phyloP scores from a whole-genome alignment of 2,888 invertebrate genomes.

The Magallana nippona region DNA sequence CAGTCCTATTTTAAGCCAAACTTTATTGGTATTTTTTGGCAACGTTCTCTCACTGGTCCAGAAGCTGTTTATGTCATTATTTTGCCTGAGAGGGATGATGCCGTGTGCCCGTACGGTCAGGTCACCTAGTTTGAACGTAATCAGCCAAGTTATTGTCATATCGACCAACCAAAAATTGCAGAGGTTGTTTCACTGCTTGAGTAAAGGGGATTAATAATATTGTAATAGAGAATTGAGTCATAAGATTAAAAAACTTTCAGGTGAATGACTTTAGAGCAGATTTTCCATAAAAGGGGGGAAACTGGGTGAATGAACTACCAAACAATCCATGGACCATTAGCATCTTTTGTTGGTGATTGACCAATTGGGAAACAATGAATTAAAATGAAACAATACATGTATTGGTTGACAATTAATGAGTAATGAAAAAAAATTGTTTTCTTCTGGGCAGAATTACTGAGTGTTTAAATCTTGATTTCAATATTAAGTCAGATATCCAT shows the following conservation, averaged over 20 bases:
- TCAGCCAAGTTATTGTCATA: conserved; percentile 25
- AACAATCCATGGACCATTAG: neutral
- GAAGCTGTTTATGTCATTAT: conserved; percentile 11
- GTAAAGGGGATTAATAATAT: conserved; percentile 12
- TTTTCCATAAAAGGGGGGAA: neutral
- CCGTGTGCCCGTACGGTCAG: conserved; percentile 15
- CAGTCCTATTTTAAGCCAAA: neutral
- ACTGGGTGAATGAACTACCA: conserved; percentile 25
- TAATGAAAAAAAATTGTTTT: conserved; percentile 9
- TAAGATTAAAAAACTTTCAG: conserved; percentile 23
- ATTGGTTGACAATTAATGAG: neutral
- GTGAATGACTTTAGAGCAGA: conserved; percentile 6
- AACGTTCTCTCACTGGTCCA: neutral
- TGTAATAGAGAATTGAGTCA: conserved; percentile 20
- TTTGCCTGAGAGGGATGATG: neutral
- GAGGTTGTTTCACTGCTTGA: conserved; percentile 15
- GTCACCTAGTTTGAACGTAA: conserved; percentile 31
- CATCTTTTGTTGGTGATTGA: conserved; percentile 1
- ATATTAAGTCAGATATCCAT: neutral
- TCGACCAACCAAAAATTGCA: conserved; percentile 22
- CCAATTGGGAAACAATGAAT: neutral
- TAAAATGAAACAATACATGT: neutral
- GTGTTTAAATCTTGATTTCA: neutral
- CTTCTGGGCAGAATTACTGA: neutral
- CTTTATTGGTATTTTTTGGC: neutral